A percentile compares a stretch with the other conserved stretches of the same genome.
Evolutionary conservation across 1,140 invertebrate genomes (phyloP).

Genomic region (Mizuhopecten yessoensis): DNA sequence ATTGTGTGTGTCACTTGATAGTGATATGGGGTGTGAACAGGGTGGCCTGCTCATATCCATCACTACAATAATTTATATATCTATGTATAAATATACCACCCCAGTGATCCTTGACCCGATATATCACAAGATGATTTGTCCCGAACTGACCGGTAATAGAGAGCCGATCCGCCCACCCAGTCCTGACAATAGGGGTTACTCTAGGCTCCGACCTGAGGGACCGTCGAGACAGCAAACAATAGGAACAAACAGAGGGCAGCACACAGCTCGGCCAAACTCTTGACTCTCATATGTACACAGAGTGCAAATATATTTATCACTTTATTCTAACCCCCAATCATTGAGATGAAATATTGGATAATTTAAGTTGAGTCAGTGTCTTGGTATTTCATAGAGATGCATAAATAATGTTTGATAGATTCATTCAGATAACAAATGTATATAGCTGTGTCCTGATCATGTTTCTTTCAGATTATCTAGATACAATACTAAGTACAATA

Average conservation of each 20-base stretch:
- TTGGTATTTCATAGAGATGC: background rate
- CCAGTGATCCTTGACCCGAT: background rate
- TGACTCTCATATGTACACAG: background rate
- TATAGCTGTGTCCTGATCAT: background rate
- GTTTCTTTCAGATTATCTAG: background rate
- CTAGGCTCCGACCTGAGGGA: background rate
- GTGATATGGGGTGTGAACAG: constrained; percentile 2
- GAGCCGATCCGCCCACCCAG: background rate
- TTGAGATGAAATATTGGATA: constrained; percentile 29
- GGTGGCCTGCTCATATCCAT: background rate
- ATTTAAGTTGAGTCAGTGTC: constrained; percentile 27
- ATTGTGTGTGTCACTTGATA: background rate
- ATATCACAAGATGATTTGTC: constrained; percentile 24
- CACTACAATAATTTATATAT: background rate
- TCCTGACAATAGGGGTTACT: background rate
- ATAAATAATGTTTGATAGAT: background rate
- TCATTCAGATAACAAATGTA: background rate
- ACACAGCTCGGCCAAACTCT: background rate
- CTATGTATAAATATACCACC: background rate
- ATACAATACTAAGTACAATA: too few species aligned
- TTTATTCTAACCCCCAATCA: constrained; percentile 4
- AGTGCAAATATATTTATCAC: constrained; percentile 12
- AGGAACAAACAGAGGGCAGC: constrained; percentile 14
- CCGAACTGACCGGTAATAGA: constrained; percentile 17
- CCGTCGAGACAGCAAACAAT: background rate